phyloP scores from a whole-genome alignment of 2,113 vertebrate genomes.

The Percina caprodes region DNA sequence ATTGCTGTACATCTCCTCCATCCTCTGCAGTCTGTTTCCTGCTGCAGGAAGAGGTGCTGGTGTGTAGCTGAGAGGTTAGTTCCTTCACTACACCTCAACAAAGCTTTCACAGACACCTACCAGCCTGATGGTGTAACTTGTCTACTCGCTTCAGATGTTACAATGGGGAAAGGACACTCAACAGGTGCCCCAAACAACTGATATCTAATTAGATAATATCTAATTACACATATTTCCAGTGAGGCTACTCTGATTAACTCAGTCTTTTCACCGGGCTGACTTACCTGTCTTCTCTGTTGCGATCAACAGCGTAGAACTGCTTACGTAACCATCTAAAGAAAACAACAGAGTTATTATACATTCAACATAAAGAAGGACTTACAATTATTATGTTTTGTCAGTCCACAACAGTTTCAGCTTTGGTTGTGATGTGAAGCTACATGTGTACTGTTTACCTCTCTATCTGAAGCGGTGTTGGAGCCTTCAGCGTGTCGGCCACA shows the following conservation, averaged over 20 bases:
- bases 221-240: constrained; percentile 27
- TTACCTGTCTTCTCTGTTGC: constrained; percentile 96
- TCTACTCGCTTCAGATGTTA: constrained; percentile 17
- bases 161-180: background rate
- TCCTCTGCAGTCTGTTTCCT: constrained; percentile 79
- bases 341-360: background rate
- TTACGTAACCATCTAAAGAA: constrained; percentile 94
- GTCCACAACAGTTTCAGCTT: background rate
- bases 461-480: constrained; percentile 95
- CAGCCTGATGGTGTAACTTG: background rate
- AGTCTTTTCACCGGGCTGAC: constrained; percentile 28
- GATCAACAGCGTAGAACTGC: constrained; percentile 95
- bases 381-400: background rate
- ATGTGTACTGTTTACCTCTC: constrained; percentile 86
- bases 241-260: constrained; percentile 15
- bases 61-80: constrained; percentile 67
- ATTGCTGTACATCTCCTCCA: constrained; percentile 70
- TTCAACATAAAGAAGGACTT: background rate
- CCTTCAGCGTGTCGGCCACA: constrained; percentile 91
- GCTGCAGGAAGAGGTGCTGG: constrained; percentile 75
- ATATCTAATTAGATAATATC: too few species aligned
- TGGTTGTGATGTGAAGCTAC: background rate
- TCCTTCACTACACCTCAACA: constrained; percentile 66
- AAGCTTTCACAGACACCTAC: constrained; percentile 31
- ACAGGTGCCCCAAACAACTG: constrained; percentile 17